phyloP scores from a whole-genome alignment of 2,888 invertebrate genomes.

The Muscina levida region DNA sequence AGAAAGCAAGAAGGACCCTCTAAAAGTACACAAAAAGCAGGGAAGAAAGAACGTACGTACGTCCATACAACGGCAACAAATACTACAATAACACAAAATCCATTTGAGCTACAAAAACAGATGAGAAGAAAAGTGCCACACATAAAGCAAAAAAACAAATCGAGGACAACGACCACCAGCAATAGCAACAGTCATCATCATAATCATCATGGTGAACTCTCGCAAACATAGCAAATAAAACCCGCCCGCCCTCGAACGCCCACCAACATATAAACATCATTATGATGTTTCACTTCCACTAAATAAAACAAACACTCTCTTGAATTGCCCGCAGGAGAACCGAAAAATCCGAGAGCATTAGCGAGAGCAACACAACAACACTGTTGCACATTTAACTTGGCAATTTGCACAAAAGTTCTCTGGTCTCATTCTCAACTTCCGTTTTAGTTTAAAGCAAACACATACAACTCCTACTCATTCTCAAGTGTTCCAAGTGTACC shows the following conservation, averaged over 20 bases:
- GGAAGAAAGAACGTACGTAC: conserved; percentile 28
- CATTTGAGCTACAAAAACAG: conserved; percentile 16
- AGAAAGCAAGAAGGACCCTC: not conserved
- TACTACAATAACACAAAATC: conserved; percentile 11
- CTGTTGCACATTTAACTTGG: not conserved
- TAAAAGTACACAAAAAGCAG: not conserved
- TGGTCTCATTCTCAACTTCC: too few species aligned
- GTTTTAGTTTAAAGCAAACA: too few species aligned
- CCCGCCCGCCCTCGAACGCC: not conserved
- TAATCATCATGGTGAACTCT: conserved; percentile 22
- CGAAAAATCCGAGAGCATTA: too few species aligned
- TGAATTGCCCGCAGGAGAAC: too few species aligned
- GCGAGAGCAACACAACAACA: conserved; percentile 6
- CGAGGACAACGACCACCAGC: conserved; percentile 63
- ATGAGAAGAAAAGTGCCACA: not conserved
- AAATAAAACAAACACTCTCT: not conserved
- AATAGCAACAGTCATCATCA: conserved; percentile 51
- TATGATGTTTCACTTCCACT: not conserved
- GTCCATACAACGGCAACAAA: conserved; percentile 45
- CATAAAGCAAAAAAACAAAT: conserved; percentile 43
- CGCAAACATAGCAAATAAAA: not conserved
- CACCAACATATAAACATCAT: not conserved
- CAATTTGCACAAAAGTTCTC: not conserved
- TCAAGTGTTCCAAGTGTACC: not conserved
- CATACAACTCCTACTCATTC: not conserved